Evolutionary conservation across 2,113 vertebrate genomes (phyloP).

Genomic region (Ciconia boyciana): DNA sequence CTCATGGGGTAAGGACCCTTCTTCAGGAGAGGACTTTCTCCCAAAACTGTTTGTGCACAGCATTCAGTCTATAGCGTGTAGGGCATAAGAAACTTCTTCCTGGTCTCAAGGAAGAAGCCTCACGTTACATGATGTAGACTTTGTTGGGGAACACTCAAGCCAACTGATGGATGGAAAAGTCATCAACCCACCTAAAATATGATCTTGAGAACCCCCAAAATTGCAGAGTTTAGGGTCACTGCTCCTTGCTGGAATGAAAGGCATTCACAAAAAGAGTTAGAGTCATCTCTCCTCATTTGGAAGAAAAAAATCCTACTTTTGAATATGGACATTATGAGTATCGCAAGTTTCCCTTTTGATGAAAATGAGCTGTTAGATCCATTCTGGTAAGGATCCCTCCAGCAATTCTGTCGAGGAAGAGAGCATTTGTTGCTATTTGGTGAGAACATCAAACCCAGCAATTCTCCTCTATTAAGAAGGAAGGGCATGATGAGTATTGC

Average conservation of each 20-base stretch:
- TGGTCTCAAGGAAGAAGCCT: background rate
- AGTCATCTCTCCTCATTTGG: background rate
- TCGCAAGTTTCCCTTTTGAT: background rate
- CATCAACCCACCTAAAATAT: background rate
- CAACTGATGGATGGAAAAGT: background rate
- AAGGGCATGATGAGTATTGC: accelerated
- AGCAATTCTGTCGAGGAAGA: background rate
- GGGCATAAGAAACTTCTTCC: background rate
- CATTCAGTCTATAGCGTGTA: background rate
- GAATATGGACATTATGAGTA: accelerated
- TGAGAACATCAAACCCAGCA: background rate
- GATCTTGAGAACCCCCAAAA: background rate
- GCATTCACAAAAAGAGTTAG: background rate
- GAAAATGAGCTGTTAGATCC: background rate
- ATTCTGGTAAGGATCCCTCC: background rate
- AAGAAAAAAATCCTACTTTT: background rate
- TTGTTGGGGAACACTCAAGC: background rate
- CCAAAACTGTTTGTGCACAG: background rate
- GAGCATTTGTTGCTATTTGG: background rate
- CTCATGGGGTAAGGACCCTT: background rate
- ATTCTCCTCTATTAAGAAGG: background rate
- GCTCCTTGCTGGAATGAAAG: background rate
- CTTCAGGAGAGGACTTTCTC: background rate
- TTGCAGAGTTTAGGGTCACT: background rate
- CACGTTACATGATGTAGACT: accelerated